Conservation (phyloP, 2,113 vertebrate genomes). For the Gracilinanus agilis region DNA sequence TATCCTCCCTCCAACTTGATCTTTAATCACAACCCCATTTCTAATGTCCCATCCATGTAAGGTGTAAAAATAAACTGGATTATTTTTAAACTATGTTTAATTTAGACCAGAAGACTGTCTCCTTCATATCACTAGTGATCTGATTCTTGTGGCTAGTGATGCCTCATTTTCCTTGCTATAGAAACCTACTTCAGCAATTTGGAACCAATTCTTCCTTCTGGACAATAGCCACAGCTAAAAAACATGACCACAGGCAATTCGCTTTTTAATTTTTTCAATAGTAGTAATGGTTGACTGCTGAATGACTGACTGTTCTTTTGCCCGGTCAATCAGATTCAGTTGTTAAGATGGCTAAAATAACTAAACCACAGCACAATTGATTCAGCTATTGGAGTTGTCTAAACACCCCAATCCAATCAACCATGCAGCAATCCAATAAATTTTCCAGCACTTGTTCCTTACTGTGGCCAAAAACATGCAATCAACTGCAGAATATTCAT, state of each 20-base stretch:
- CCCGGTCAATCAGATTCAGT: neutral
- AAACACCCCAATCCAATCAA: neutral
- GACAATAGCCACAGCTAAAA: neutral
- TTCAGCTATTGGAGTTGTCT: slow-evolving; percentile 2
- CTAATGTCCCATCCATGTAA: neutral
- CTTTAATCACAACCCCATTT: neutral
- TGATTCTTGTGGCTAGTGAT: neutral
- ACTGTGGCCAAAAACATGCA: neutral
- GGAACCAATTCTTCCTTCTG: neutral
- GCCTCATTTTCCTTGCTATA: neutral
- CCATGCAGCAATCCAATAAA: neutral
- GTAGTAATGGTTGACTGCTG: neutral
- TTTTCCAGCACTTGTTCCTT: neutral
- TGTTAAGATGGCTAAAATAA: neutral
- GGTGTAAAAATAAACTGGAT: slow-evolving; percentile 2
- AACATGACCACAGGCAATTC: neutral
- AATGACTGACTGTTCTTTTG: neutral
- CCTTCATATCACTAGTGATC: neutral
- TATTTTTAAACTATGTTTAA: neutral
- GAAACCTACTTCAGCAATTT: neutral
- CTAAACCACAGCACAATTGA: neutral
- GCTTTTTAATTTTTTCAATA: neutral
- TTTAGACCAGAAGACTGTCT: neutral
- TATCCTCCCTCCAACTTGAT: neutral
- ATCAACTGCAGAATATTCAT: neutral